Percentiles rank a stretch among this genome's conserved stretches.
Evolutionary conservation across 2,888 invertebrate species (phyloP).

Genomic region (Thera obeliscata): DNA sequence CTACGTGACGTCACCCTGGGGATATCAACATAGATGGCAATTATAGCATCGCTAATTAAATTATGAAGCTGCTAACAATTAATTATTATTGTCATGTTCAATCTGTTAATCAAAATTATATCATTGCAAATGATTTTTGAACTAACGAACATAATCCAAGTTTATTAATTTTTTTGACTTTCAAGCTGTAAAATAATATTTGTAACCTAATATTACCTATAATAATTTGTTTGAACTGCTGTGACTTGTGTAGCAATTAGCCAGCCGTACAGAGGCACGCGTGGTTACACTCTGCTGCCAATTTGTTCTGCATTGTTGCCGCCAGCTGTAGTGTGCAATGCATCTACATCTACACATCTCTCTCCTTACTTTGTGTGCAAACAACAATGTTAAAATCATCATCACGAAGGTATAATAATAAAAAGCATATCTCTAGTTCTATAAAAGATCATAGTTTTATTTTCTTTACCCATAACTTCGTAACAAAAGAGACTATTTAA

Average conservation of each 20-base stretch:
- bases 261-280: slow-evolving; percentile 54
- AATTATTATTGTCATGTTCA: slow-evolving; percentile 24
- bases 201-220: neutral
- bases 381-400: too few species aligned
- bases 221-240: slow-evolving; percentile 22
- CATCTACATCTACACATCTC: slow-evolving; percentile 6
- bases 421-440: too few species aligned
- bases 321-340: slow-evolving; percentile 17
- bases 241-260: slow-evolving; percentile 61
- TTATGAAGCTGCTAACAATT: slow-evolving; percentile 43
- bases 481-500: too few species aligned
- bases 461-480: too few species aligned
- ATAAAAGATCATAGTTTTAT: neutral
- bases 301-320: slow-evolving; percentile 66
- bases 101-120: slow-evolving; percentile 10
- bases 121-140: neutral
- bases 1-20: slow-evolving; percentile 61
- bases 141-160: neutral
- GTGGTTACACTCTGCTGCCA: slow-evolving; percentile 64
- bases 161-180: neutral
- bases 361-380: neutral
- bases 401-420: neutral
- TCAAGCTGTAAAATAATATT: neutral
- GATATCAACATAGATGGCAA: slow-evolving; percentile 60
- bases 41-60: slow-evolving; percentile 62